A percentile compares a stretch with the other conserved stretches of the same genome.
Conservation (phyloP, 1,140 invertebrate species). For the Leptinotarsa lineolata region DNA sequence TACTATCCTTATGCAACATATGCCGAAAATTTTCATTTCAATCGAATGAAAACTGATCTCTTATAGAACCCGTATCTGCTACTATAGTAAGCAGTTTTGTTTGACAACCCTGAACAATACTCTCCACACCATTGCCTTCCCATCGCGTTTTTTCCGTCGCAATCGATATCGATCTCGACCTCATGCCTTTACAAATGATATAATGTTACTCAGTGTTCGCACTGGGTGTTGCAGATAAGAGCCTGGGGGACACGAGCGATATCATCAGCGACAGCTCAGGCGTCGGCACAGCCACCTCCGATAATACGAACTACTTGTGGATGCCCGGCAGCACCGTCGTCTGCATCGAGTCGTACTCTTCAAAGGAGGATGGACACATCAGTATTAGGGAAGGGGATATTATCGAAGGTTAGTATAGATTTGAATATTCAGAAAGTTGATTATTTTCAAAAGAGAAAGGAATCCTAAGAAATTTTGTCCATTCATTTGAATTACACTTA, state of each 20-base stretch:
- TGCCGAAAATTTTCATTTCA: no score
- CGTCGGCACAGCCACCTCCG: constrained; percentile 85
- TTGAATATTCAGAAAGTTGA: no score
- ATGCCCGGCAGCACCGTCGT: constrained; percentile 83
- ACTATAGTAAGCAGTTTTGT: no score
- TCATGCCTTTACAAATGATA: constrained; percentile 28
- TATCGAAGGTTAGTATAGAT: constrained; percentile 74
- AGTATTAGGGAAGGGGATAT: constrained; percentile 85
- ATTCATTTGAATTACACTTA: no score
- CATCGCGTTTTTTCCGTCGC: background rate
- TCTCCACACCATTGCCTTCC: no score
- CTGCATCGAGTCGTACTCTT: constrained; percentile 81
- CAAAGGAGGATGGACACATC: constrained; percentile 75
- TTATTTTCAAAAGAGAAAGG: no score
- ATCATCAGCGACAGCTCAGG: constrained; percentile 89
- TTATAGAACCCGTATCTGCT: no score
- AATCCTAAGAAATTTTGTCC: no score
- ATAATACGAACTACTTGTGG: constrained; percentile 77
- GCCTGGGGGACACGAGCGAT: constrained; percentile 83
- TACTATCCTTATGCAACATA: no score
- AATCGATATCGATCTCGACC: constrained; percentile 12
- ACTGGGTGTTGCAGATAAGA: constrained; percentile 75
- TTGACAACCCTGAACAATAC: no score
- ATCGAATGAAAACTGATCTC: no score
- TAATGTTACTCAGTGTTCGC: constrained; percentile 53